These are phyloP conservation scores for Fragum fragum DNA, from an alignment of 2,888 invertebrate genomes.

Conservation along the genomic window DNA sequence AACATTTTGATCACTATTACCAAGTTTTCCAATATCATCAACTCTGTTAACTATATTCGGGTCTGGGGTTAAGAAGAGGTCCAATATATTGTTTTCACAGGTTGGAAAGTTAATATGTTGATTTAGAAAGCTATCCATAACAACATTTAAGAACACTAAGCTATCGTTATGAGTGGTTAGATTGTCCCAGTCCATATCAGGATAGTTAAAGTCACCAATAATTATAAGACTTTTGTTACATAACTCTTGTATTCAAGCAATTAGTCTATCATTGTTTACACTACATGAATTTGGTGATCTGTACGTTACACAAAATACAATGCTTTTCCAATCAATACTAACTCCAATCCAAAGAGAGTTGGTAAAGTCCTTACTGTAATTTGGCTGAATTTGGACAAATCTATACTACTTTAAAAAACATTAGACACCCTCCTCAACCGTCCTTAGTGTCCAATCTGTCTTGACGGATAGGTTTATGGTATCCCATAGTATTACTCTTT, in stretches of 20 bases:
- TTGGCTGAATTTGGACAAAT: too few relatives aligned
- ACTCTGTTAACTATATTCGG: constrained; percentile 27
- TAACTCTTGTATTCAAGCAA: constrained; percentile 18
- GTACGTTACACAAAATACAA: too few relatives aligned
- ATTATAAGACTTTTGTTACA: constrained; percentile 14
- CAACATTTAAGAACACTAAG: neutral
- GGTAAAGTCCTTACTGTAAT: too few relatives aligned
- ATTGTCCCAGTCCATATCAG: constrained; percentile 14
- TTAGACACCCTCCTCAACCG: constrained; percentile 5
- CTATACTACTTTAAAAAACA: neutral
- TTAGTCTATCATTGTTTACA: too few relatives aligned
- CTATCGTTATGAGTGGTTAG: neutral
- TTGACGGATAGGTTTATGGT: neutral
- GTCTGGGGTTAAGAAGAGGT: constrained; percentile 11
- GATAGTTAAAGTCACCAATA: too few relatives aligned
- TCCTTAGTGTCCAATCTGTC: constrained; percentile 8
- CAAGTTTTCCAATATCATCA: constrained; percentile 23
- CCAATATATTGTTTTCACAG: constrained; percentile 7
- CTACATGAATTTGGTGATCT: too few relatives aligned
- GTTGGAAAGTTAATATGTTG: too few relatives aligned
- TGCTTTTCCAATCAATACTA: too few relatives aligned
- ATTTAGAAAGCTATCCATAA: too few relatives aligned
- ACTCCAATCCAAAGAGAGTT: too few relatives aligned
- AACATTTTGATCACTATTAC: constrained; percentile 29
- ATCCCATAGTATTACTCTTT: constrained; percentile 9